These are phyloP conservation scores for Oophaga sylvatica DNA, from an alignment of 2,797 vertebrate genomes.

Conservation along the genomic window DNA sequence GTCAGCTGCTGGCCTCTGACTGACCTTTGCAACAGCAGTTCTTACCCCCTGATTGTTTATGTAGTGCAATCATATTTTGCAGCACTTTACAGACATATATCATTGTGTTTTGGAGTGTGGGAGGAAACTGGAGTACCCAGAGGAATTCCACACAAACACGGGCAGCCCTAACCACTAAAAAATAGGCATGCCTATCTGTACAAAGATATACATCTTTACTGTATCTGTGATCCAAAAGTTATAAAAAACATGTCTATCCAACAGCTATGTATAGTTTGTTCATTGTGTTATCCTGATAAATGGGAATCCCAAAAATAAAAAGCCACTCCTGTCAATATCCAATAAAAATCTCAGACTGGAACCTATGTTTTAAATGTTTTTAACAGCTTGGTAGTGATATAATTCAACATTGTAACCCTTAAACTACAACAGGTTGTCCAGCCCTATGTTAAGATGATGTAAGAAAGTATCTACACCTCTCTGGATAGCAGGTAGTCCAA, in stretches of 20 bases:
- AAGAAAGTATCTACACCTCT: conserved; percentile 74
- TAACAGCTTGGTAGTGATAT: not conserved
- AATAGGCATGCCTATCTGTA: not conserved
- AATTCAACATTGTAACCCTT: not conserved
- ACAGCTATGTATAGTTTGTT: not conserved
- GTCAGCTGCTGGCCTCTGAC: no score
- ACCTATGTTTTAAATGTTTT: no score
- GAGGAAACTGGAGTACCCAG: no score
- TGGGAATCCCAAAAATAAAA: not conserved
- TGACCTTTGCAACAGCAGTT: no score
- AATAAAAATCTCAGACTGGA: not conserved
- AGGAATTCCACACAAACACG: no score
- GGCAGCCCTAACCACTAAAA: not conserved
- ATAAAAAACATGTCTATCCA: not conserved
- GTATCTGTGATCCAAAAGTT: not conserved
- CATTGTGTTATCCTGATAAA: no score
- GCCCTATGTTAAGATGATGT: not conserved
- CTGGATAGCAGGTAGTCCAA: conserved; percentile 80
- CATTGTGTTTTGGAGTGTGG: no score
- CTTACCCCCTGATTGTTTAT: no score
- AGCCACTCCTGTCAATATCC: not conserved
- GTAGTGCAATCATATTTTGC: no score
- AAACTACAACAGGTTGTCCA: not conserved
- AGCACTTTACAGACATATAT: no score
- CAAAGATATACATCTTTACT: no score